Conservation (phyloP, 2,113 vertebrate genomes). For the Nothobranchius kuhntae region DNA sequence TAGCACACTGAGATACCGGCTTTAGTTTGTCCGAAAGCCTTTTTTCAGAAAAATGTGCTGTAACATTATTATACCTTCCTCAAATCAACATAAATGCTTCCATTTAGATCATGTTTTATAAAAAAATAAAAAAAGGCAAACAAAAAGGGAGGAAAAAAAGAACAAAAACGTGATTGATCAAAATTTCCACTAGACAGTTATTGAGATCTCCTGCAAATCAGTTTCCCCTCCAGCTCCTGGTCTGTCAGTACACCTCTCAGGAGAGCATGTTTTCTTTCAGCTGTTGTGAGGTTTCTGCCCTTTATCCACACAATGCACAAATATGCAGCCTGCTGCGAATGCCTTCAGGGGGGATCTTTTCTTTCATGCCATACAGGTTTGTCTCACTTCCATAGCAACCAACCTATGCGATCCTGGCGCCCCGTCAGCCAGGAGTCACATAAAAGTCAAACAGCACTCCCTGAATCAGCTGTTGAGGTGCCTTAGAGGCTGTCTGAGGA, state of each 20-base stretch:
- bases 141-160: slow-evolving; percentile 10
- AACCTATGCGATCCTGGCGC: slow-evolving; percentile 47
- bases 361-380: slow-evolving; percentile 57
- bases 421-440: slow-evolving; percentile 44
- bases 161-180: background rate
- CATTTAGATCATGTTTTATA: slow-evolving; percentile 33
- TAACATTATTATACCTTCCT: slow-evolving; percentile 16
- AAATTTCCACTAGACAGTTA: slow-evolving; percentile 11
- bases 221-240: background rate
- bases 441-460: slow-evolving; percentile 40
- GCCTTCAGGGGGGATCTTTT: slow-evolving; percentile 55
- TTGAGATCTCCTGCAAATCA: slow-evolving; percentile 23
- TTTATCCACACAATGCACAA: slow-evolving; percentile 56
- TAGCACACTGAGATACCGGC: too few relatives aligned
- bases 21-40: too few relatives aligned
- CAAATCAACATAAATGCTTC: slow-evolving; percentile 27
- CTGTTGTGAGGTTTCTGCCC: slow-evolving; percentile 53
- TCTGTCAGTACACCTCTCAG: slow-evolving; percentile 54
- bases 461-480: slow-evolving; percentile 59
- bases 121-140: slow-evolving; percentile 17
- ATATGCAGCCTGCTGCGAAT: slow-evolving; percentile 59
- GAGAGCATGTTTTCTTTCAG: slow-evolving; percentile 56
- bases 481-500: slow-evolving; percentile 30
- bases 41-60: slow-evolving; percentile 10
- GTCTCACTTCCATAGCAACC: slow-evolving; percentile 68